Evolutionary conservation across 2,888 invertebrate species (phyloP).

Genomic region (Siphlonurus alternatus): DNA sequence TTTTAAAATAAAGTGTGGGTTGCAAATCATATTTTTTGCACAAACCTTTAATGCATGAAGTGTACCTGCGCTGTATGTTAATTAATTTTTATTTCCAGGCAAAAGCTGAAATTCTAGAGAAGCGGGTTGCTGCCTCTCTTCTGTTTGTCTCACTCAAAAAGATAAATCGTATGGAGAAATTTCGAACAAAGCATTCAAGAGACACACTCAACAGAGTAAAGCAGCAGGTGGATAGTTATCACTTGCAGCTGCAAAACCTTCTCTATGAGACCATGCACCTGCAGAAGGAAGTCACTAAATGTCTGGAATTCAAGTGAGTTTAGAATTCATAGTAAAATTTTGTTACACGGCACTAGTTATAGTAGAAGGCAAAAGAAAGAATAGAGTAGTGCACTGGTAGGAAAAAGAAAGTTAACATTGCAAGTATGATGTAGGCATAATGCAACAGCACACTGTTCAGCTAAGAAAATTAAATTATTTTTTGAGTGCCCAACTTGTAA

Average conservation of each 20-base stretch:
- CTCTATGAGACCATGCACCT: slow-evolving; percentile 88
- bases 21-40: no score
- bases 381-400: background rate
- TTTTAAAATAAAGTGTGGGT: no score
- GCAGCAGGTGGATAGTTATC: slow-evolving; percentile 74
- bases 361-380: background rate
- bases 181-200: slow-evolving; percentile 63
- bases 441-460: no score
- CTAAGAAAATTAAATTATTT: no score
- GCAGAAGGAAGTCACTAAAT: slow-evolving; percentile 86
- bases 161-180: slow-evolving; percentile 77
- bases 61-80: no score
- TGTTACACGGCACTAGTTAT: background rate
- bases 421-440: no score
- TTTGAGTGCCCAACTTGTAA: no score
- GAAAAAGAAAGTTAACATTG: background rate
- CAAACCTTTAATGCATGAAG: no score
- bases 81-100: slow-evolving; percentile 29
- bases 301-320: slow-evolving; percentile 73
- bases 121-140: slow-evolving; percentile 54
- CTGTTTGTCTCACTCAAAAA: slow-evolving; percentile 73
- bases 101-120: slow-evolving; percentile 43
- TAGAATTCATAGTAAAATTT: background rate
- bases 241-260: slow-evolving; percentile 80
- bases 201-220: slow-evolving; percentile 71